Evolutionary conservation across 2,797 vertebrate species (phyloP).

Genomic region (Chelidonichthys spinosus): DNA sequence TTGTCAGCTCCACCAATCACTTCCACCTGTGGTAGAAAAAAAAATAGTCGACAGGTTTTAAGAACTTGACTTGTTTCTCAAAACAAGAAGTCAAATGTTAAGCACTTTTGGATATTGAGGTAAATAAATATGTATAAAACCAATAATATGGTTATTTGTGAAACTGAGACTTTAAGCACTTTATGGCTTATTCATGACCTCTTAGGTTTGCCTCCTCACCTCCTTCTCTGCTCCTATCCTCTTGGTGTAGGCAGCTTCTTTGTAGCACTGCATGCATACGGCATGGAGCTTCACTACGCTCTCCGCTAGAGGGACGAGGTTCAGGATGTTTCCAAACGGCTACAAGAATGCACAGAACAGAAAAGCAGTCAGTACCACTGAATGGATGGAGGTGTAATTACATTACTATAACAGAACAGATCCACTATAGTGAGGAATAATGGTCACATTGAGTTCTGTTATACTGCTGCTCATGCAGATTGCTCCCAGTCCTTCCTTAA

Average conservation of each 20-base stretch:
- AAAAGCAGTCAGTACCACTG: slow-evolving; percentile 19
- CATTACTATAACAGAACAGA: slow-evolving; percentile 45
- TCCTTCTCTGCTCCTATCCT: slow-evolving; percentile 92
- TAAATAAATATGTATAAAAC: too few relatives aligned
- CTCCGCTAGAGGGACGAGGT: slow-evolving; percentile 93
- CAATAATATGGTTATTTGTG: not conserved
- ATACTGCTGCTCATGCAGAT: slow-evolving; percentile 27
- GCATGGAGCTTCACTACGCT: slow-evolving; percentile 97
- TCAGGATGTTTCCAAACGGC: slow-evolving; percentile 94
- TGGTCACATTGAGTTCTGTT: not conserved
- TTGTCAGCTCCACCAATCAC: slow-evolving; percentile 96
- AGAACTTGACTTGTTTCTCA: too few relatives aligned
- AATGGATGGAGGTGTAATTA: slow-evolving; percentile 22
- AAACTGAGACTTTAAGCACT: not conserved
- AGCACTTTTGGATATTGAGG: too few relatives aligned
- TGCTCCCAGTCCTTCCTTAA: slow-evolving; percentile 23
- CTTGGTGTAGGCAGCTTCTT: slow-evolving; percentile 96
- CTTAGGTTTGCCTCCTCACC: slow-evolving; percentile 78
- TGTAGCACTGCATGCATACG: slow-evolving; percentile 96
- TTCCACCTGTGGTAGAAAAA: slow-evolving; percentile 87
- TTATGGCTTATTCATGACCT: not conserved
- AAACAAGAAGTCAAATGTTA: too few relatives aligned
- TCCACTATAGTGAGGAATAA: slow-evolving; percentile 31
- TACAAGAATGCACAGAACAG: slow-evolving; percentile 59
- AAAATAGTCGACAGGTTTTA: not conserved